Conservation (phyloP, 2,113 vertebrate species). For the Onychostruthus taczanowskii region DNA sequence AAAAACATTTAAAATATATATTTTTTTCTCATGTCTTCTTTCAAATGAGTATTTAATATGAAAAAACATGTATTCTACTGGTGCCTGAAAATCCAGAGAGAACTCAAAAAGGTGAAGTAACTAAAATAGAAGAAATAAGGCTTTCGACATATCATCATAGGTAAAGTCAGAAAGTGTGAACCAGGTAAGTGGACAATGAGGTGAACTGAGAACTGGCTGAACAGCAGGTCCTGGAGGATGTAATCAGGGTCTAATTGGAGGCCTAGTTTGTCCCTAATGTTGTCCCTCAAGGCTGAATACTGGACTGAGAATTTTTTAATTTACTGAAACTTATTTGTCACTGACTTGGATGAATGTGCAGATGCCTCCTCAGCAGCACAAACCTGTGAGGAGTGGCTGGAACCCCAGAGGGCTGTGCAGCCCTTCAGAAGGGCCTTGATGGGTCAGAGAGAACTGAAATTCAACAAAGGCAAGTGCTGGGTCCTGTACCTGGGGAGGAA, state of each 20-base stretch:
- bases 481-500: background rate
- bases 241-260: background rate
- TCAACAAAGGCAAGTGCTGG: background rate
- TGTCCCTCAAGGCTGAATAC: background rate
- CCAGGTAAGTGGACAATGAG: background rate
- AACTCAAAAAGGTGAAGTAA: background rate
- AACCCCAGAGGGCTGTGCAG: background rate
- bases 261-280: background rate
- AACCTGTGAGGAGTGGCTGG: background rate
- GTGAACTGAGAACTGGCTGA: background rate
- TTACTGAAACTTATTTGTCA: background rate
- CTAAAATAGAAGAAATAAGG: background rate
- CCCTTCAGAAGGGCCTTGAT: accelerated
- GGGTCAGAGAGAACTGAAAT: background rate
- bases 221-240: background rate
- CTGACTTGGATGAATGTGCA: background rate
- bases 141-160: accelerated
- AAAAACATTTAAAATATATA: background rate
- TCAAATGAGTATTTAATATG: background rate
- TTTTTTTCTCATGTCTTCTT: background rate
- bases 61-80: background rate
- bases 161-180: background rate
- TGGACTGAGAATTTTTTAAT: background rate
- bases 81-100: background rate
- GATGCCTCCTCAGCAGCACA: background rate